Percentiles rank a stretch among this genome's conserved stretches.
Conservation (phyloP, 2,888 invertebrate species). For the Horisme vitalbata region DNA sequence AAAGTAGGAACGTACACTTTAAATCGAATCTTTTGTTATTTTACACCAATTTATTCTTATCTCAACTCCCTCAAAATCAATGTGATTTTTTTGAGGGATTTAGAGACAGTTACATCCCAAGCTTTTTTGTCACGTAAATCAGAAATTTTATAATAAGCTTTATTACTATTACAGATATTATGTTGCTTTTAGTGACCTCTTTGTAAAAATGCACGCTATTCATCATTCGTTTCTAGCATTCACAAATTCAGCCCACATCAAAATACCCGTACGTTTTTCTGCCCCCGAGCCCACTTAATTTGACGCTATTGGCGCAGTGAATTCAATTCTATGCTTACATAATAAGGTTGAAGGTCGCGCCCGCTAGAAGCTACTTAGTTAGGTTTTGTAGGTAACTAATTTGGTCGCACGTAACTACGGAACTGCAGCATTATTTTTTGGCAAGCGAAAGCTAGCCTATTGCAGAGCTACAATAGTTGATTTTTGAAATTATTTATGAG, state of each 20-base stretch:
- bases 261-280: background rate
- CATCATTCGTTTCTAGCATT: background rate
- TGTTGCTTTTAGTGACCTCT: background rate
- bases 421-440: conserved; percentile 9
- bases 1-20: no score
- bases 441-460: no score
- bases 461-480: no score
- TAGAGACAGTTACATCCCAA: no score
- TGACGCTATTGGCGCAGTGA: conserved; percentile 12
- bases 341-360: conserved; percentile 11
- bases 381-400: conserved; percentile 4
- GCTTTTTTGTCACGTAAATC: no score
- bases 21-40: no score
- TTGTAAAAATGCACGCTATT: background rate
- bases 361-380: background rate
- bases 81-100: no score
- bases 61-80: no score
- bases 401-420: conserved; percentile 1
- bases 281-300: background rate
- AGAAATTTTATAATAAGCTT: no score
- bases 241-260: background rate
- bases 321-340: conserved; percentile 4
- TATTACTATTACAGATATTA: background rate
- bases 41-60: no score
- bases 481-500: no score